Evolutionary conservation across 2,888 invertebrate genomes (phyloP).

Genomic region (Pterostichus madidus): DNA sequence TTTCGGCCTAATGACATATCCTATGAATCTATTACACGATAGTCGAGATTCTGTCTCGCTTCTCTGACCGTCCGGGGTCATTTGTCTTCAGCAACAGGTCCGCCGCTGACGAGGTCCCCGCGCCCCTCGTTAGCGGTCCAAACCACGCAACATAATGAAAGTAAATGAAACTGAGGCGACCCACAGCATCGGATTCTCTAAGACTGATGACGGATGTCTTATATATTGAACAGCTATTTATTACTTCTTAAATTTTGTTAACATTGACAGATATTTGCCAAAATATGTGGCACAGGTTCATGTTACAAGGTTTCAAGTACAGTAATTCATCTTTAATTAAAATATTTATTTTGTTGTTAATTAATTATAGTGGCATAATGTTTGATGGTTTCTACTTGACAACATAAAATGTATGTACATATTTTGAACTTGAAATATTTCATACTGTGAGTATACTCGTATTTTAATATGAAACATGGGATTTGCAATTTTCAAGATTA

Average conservation of each 20-base stretch:
- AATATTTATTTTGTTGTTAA: too few relatives aligned
- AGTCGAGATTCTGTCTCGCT: slow-evolving; percentile 56
- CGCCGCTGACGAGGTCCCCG: neutral
- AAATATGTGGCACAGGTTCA: neutral
- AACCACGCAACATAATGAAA: slow-evolving; percentile 30
- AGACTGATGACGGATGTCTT: slow-evolving; percentile 16
- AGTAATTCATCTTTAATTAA: too few relatives aligned
- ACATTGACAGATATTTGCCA: neutral
- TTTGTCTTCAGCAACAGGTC: slow-evolving; percentile 65
- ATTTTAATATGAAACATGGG: too few relatives aligned
- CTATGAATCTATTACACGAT: slow-evolving; percentile 64
- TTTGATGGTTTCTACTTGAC: too few relatives aligned
- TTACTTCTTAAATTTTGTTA: neutral
- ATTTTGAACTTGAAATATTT: too few relatives aligned
- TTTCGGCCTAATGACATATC: slow-evolving; percentile 45
- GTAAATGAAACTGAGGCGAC: slow-evolving; percentile 17
- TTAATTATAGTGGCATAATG: too few relatives aligned
- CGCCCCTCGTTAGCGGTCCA: slow-evolving; percentile 1
- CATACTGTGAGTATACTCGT: too few relatives aligned
- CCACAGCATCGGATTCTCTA: slow-evolving; percentile 10
- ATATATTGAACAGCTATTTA: slow-evolving; percentile 8
- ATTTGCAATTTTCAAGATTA: too few relatives aligned
- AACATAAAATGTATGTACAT: too few relatives aligned
- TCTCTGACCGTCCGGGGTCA: slow-evolving; percentile 60
- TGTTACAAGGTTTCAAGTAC: neutral